Percentiles rank a stretch among this genome's conserved stretches.
Evolutionary conservation across 2,113 vertebrate genomes (phyloP).

Genomic region (Tenebrosternarchus preto): DNA sequence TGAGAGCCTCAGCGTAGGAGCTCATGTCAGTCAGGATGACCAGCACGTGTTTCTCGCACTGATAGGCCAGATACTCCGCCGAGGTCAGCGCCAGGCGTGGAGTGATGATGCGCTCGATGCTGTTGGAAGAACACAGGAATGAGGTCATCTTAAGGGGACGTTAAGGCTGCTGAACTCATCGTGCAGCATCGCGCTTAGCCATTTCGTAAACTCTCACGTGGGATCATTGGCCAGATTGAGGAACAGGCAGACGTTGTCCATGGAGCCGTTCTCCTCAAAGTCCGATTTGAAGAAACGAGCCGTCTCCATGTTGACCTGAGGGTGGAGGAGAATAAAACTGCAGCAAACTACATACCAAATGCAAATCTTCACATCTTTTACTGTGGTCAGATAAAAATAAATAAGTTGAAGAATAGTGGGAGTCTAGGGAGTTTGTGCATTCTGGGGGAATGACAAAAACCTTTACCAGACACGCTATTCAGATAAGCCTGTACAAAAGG

Average conservation of each 20-base stretch:
- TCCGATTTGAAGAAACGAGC: conserved; percentile 83
- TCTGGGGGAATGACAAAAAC: conserved; percentile 6
- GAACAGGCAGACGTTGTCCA: conserved; percentile 85
- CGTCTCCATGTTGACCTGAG: conserved; percentile 83
- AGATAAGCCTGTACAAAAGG: conserved; percentile 35
- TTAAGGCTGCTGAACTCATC: no score
- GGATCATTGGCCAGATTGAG: conserved; percentile 82
- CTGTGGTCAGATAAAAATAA: not conserved
- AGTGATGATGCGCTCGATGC: conserved; percentile 83
- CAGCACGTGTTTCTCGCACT: conserved; percentile 83
- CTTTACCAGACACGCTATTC: conserved; percentile 10
- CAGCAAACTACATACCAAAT: not conserved
- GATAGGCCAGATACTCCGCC: conserved; percentile 81
- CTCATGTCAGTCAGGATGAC: conserved; percentile 85
- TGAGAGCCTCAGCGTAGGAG: conserved; percentile 80
- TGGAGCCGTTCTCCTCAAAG: conserved; percentile 82
- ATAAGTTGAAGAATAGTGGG: not conserved
- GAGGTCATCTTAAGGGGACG: no score
- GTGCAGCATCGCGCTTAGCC: no score
- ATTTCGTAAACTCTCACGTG: conserved; percentile 67
- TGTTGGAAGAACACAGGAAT: conserved; percentile 47
- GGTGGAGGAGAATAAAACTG: not conserved
- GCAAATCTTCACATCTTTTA: not conserved
- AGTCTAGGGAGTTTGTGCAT: not conserved
- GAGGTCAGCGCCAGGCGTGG: conserved; percentile 79